These are phyloP conservation scores for Myopa testacea DNA, from an alignment of 2,888 invertebrate genomes.

Conservation along the genomic window DNA sequence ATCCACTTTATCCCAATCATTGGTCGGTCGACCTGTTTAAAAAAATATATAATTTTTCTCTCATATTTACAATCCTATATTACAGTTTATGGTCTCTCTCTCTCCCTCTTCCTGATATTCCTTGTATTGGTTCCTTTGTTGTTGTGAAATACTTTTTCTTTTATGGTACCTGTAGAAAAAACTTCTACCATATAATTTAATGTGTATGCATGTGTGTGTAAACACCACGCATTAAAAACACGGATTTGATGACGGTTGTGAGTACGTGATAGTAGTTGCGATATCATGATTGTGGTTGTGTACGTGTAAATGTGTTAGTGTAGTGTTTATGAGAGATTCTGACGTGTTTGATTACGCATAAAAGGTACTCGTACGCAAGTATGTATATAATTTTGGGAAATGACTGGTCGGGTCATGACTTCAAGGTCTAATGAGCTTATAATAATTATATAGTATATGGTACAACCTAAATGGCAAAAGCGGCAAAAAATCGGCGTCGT, in stretches of 20 bases:
- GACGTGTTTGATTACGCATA: conserved; percentile 26
- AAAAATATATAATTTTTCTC: no score
- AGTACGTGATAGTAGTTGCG: no score
- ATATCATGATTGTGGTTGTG: no score
- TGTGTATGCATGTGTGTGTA: background rate
- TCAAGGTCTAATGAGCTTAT: conserved; percentile 36
- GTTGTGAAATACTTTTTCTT: background rate
- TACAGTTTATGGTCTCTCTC: background rate
- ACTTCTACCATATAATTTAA: no score
- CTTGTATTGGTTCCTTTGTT: background rate
- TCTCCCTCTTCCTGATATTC: background rate
- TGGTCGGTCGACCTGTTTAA: no score
- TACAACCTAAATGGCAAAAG: background rate
- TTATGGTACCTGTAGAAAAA: no score
- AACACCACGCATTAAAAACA: background rate
- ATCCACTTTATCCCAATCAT: no score
- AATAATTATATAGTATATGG: background rate
- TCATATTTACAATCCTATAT: no score
- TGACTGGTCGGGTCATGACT: conserved; percentile 25
- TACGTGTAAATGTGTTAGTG: no score
- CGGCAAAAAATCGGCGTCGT: background rate
- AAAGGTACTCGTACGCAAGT: background rate
- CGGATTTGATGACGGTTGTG: no score
- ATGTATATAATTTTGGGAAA: conserved; percentile 12
- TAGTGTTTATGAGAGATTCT: background rate